phyloP scores from a whole-genome alignment of 2,888 invertebrate genomes.

The Diachrysia chrysitis region DNA sequence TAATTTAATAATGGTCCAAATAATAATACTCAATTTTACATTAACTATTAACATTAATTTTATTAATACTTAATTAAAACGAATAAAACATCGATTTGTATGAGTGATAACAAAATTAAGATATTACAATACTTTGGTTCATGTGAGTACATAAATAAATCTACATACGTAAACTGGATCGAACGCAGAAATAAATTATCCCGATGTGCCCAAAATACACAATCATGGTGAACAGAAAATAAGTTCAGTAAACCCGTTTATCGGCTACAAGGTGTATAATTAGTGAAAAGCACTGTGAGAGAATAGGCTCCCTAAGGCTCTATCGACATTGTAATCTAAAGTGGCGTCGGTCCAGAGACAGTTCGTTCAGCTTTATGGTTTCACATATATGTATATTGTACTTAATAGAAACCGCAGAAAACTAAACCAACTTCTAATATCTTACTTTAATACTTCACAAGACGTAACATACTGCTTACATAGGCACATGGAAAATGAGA shows the following conservation, averaged over 20 bases:
- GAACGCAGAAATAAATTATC: constrained; percentile 41
- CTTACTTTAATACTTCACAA: constrained; percentile 56
- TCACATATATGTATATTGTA: constrained; percentile 10
- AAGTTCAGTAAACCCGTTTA: constrained; percentile 36
- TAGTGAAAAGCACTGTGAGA: constrained; percentile 34
- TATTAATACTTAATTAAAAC: constrained; percentile 70
- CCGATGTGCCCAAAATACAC: constrained; percentile 52
- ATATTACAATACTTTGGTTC: constrained; percentile 82
- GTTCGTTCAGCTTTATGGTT: constrained; percentile 14
- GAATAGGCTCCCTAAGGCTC: constrained; percentile 39
- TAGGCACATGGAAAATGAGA: constrained; percentile 28
- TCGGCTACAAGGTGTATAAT: constrained; percentile 48
- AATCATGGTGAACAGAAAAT: constrained; percentile 18
- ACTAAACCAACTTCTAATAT: constrained; percentile 25
- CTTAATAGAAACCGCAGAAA: constrained; percentile 17
- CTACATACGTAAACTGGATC: constrained; percentile 55
- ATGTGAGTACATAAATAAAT: constrained; percentile 68
- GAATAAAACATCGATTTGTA: constrained; percentile 67
- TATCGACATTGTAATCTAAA: constrained; percentile 18
- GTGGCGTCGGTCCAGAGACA: constrained; percentile 30
- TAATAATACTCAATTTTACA: constrained; percentile 79
- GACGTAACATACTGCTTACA: constrained; percentile 21
- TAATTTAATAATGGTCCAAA: constrained; percentile 74
- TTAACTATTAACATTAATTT: constrained; percentile 66
- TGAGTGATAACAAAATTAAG: constrained; percentile 73